These are phyloP conservation scores for Epicampocera succincta DNA, from an alignment of 2,888 invertebrate species.

Conservation along the genomic window DNA sequence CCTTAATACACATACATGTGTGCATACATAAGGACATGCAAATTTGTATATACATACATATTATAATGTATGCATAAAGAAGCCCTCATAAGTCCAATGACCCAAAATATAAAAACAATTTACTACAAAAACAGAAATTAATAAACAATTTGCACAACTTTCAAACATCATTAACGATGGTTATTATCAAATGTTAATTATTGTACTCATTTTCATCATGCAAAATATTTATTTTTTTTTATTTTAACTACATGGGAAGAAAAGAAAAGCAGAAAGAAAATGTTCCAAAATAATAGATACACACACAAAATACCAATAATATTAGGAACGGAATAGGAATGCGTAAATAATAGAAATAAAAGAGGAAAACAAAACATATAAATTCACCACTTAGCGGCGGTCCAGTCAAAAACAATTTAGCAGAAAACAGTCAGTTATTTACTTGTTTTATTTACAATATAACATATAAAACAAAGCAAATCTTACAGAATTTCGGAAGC, in stretches of 20 bases:
- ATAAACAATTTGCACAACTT: conserved; percentile 13
- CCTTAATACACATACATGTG: too few species aligned
- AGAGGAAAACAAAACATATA: conserved; percentile 53
- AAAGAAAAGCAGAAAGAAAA: conserved; percentile 24
- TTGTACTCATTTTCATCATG: conserved; percentile 31
- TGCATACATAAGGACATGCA: too few species aligned
- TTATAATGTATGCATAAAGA: background rate
- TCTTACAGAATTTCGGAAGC: too few species aligned
- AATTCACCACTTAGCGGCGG: conserved; percentile 66
- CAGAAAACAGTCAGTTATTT: too few species aligned
- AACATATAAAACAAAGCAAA: too few species aligned
- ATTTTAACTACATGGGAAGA: conserved; percentile 21
- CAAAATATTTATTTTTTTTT: conserved; percentile 13
- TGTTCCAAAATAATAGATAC: conserved; percentile 66
- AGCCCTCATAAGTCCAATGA: conserved; percentile 37
- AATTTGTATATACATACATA: too few species aligned
- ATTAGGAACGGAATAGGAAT: conserved; percentile 40
- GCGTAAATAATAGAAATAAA: conserved; percentile 55
- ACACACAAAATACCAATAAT: conserved; percentile 66
- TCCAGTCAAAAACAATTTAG: too few species aligned
- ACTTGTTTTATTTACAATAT: too few species aligned
- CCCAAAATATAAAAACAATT: conserved; percentile 12
- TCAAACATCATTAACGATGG: conserved; percentile 8
- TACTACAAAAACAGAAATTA: background rate
- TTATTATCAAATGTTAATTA: conserved; percentile 32